These are phyloP conservation scores for Hylyphantes graminicola DNA, from an alignment of 1,140 invertebrate genomes.

Conservation along the genomic window DNA sequence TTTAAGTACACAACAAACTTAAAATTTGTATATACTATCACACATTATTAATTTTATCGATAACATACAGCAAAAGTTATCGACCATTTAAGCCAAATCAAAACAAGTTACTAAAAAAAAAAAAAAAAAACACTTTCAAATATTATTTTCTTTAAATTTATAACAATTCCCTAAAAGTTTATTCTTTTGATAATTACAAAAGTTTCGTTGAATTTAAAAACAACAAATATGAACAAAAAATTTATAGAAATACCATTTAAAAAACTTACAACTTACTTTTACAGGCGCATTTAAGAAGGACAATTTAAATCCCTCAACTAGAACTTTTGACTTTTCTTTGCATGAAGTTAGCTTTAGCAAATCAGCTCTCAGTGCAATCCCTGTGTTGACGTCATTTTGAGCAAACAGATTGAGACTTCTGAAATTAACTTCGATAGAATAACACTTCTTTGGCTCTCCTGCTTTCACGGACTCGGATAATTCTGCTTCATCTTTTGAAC, in stretches of 20 bases:
- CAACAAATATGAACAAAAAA: too few species aligned
- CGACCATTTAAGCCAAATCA: too few species aligned
- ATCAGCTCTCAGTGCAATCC: slow-evolving; percentile 33
- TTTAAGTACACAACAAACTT: not conserved
- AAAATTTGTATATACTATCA: not conserved
- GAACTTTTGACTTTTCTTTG: slow-evolving; percentile 37
- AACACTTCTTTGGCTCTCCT: not conserved
- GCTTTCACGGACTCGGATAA: not conserved
- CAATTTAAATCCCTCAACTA: slow-evolving; percentile 37
- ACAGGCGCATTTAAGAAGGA: slow-evolving; percentile 2
- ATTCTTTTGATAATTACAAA: too few species aligned
- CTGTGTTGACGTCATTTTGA: slow-evolving; percentile 25
- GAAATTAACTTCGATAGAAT: slow-evolving; percentile 33
- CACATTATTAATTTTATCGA: not conserved
- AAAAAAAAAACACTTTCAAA: too few species aligned
- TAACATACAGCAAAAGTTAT: not conserved
- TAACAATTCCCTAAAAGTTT: too few species aligned
- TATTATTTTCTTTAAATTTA: too few species aligned
- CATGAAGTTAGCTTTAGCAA: slow-evolving; percentile 11
- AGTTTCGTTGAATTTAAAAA: too few species aligned
- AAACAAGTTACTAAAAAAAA: too few species aligned
- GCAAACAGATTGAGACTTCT: slow-evolving; percentile 39
- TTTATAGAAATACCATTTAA: too few species aligned
- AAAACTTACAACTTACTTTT: slow-evolving; percentile 39
- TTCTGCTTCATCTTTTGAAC: not conserved